Base-by-base conservation (phyloP, 2,113 vertebrate species). In the Bolborhynchus lineola region DNA sequence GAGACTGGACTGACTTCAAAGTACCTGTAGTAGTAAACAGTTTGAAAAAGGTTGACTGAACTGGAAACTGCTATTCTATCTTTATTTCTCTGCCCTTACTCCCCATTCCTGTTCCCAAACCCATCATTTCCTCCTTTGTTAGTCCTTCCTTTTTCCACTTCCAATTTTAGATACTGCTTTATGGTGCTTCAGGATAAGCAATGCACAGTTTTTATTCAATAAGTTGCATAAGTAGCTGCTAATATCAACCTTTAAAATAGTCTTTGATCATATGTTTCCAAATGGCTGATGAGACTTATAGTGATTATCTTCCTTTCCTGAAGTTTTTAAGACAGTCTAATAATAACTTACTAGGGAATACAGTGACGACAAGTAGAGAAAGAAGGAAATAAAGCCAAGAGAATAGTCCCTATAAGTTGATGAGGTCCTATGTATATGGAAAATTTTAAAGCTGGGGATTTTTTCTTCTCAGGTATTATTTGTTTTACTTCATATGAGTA, bases 1-100 rank as follows among this genome's bases (percentile, higher is more conserved):
- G 87, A 90, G 75, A 67, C 57, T 85, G 87, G 70, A 39, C 37
- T 72, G 70, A 57, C 63, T 90, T 96, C 90, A 96, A 90, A 95
- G 25, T 86, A 83, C 71, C 63, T 82, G 47, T 53, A 44, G 41
- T 65, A 85, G 33, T 20, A 65, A 91, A 80, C 6, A 85, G 63
- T 69, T 64, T 79, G 37, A 74, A 95, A 92, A 91, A 23, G 6
- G 24, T 23, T 16, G 72, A 63, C 35, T 85, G 49, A 95, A 74
- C n/a, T 65, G 49, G 9, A 87, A 95, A 57, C 28, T 67, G 46
- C 0, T 74, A 13, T 42, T 65, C 29, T 60, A 1, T 49, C 25
- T 67, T 60, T 23, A 60, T 59, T 84, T 79, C 47, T 67, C 41
- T 86, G 21, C 5, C 9, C 4, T 78, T 90, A 20, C 6, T 81